A percentile compares a stretch with the other conserved stretches of the same genome.
Evolutionary conservation across 2,113 vertebrate species (phyloP).

Genomic region (Eptesicus fuscus): DNA sequence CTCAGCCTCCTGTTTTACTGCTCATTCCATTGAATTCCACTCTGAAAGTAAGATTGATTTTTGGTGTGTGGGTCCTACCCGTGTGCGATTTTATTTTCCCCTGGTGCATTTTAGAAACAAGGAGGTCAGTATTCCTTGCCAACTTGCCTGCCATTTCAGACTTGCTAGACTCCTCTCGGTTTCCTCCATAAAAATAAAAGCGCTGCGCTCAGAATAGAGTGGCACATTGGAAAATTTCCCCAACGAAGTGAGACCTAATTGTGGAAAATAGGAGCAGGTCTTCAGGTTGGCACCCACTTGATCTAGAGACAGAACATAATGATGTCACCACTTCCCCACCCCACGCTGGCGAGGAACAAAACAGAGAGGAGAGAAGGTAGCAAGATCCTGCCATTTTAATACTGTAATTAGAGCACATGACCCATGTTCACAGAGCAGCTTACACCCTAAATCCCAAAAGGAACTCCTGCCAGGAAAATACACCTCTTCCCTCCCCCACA

Average conservation of each 20-base stretch:
- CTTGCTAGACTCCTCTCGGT: slow-evolving; percentile 10
- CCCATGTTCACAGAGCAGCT: not conserved
- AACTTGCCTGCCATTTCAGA: slow-evolving; percentile 47
- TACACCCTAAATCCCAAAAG: not conserved
- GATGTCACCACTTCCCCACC: not conserved
- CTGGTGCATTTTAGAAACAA: slow-evolving; percentile 42
- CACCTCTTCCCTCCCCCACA: not conserved
- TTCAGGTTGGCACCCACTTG: slow-evolving; percentile 22
- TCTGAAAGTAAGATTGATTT: not conserved
- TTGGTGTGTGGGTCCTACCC: not conserved
- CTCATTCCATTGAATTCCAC: slow-evolving; percentile 1
- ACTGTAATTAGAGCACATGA: not conserved
- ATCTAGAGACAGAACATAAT: slow-evolving; percentile 9
- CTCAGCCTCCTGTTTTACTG: not conserved
- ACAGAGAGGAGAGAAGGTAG: not conserved
- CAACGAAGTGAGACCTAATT: not conserved
- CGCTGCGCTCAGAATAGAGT: slow-evolving; percentile 34
- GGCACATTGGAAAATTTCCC: not conserved
- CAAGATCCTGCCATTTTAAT: not conserved
- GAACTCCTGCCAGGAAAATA: slow-evolving; percentile 7
- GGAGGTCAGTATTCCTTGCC: slow-evolving; percentile 27
- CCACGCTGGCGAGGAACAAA: not conserved
- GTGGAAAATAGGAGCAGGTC: not conserved
- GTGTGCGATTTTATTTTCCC: slow-evolving; percentile 22
- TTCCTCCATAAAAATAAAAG: slow-evolving; percentile 57